Base-by-base conservation (phyloP, 2,113 vertebrate genomes). In the Ictidomys tridecemlineatus region DNA sequence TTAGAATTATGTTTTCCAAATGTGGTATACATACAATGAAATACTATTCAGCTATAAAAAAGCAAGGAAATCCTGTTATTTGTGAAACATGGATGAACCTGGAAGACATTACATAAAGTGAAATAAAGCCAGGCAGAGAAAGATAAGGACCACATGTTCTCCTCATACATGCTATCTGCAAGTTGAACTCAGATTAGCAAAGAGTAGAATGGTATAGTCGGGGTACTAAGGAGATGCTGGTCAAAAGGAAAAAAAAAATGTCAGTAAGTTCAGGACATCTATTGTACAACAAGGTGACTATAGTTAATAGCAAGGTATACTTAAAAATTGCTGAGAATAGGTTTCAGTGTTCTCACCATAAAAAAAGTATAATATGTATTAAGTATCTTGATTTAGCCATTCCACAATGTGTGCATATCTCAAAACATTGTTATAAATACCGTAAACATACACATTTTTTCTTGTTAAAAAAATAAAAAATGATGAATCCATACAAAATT, bases 1-100 rank as follows among this genome's bases (percentile, higher is more conserved):
- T 65, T 56, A 67, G 58, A 61, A 88, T 86, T 53, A 12, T 63
- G 79, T 78, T 96, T 95, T 51, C 74, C 92, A 77, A 88, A 51
- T 92, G 58, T 63, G 6, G 34, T 30, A 63, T 20, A 63, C 5
- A 51, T 20, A 32, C 63, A 69, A 30, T 56, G n/a, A 91, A 80
- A 80, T 56, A 56, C 61, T 42, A 34, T 32, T 56, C 63, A 82
- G 6, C 17, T 51, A 12, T 42, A 70, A 82, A 80, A 80, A 67
- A 80, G 42, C 16, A 67, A 90, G n/a, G n/a, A 16, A 26, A 45
- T 58, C 18, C 22, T 70, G 17, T 42, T 58, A 58, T 72, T 82
- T 42, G 51, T 70, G 65, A 80, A 28, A 58, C 37, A 72, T 69
- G 20, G 37, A 58, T 80, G n/a, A 56, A 37, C 58, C 9, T 69